These are phyloP conservation scores for Tetrapedia diversipes DNA, from an alignment of 2,888 invertebrate species.

Conservation along the genomic window DNA sequence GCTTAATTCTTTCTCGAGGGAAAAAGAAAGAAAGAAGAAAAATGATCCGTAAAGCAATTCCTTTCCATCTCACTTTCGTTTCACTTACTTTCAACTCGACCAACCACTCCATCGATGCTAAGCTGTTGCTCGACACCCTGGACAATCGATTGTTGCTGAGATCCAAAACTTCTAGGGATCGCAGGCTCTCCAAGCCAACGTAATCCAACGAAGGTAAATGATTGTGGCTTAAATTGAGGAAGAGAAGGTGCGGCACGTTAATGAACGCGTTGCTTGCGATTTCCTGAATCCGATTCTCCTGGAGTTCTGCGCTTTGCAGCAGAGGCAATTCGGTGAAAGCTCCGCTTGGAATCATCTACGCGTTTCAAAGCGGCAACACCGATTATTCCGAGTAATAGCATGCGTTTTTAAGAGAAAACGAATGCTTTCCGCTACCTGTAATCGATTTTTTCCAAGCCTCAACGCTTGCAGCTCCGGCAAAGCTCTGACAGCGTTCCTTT, in stretches of 20 bases:
- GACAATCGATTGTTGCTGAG: conserved; percentile 91
- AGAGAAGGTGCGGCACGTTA: conserved; percentile 90
- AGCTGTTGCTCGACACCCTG: conserved; percentile 86
- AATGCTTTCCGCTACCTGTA: conserved; percentile 84
- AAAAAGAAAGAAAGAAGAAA: too few relatives aligned
- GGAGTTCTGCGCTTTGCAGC: conserved; percentile 89
- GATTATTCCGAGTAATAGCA: neutral
- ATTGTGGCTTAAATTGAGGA: conserved; percentile 93
- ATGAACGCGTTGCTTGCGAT: conserved; percentile 90
- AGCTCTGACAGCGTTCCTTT: conserved; percentile 88
- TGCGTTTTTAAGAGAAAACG: too few relatives aligned
- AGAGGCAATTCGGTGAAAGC: conserved; percentile 91
- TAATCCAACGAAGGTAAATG: conserved; percentile 89
- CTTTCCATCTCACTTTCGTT: neutral
- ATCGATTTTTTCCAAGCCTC: conserved; percentile 88
- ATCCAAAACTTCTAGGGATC: conserved; percentile 93
- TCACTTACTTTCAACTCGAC: conserved; percentile 89
- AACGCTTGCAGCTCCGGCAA: conserved; percentile 89
- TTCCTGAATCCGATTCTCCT: conserved; percentile 90
- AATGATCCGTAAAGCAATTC: neutral
- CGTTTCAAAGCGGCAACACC: neutral
- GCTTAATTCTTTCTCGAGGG: too few relatives aligned
- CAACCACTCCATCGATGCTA: conserved; percentile 92
- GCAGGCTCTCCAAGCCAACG: conserved; percentile 88
- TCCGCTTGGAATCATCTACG: conserved; percentile 86